Percentiles rank a stretch among this genome's conserved stretches.
These are phyloP conservation scores for Hoplias malabaricus DNA, from an alignment of 2,113 vertebrate species.

Conservation along the genomic window DNA sequence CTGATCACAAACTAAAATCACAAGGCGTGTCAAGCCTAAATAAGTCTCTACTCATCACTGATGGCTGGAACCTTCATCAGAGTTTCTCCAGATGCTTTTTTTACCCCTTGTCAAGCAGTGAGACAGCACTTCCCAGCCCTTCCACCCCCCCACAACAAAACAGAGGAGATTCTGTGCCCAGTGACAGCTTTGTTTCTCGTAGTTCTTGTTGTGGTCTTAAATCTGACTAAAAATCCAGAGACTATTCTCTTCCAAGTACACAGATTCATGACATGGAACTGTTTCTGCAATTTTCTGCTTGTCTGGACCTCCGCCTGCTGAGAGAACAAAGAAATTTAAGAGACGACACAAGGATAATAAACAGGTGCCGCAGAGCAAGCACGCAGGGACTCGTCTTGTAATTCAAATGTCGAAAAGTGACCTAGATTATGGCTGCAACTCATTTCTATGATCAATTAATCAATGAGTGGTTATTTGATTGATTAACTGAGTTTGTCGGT, in stretches of 20 bases:
- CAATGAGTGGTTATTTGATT: too few species aligned
- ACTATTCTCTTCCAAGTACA: background rate
- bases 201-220: background rate
- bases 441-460: too few species aligned
- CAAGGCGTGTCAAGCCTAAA: background rate
- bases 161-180: background rate
- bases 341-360: background rate
- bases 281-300: slow-evolving; percentile 3
- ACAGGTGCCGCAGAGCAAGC: too few species aligned
- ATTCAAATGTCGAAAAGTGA: too few species aligned
- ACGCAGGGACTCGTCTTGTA: too few species aligned
- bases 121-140: background rate
- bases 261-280: background rate
- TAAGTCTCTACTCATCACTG: background rate
- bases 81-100: background rate
- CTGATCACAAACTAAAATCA: background rate
- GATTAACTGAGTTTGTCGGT: too few species aligned
- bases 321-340: background rate
- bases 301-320: background rate
- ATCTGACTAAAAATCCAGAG: background rate
- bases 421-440: too few species aligned
- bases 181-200: background rate
- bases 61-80: background rate
- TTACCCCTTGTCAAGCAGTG: background rate
- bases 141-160: background rate